A percentile compares a stretch with the other conserved stretches of the same genome.
phyloP scores from a whole-genome alignment of 2,888 invertebrate species.

The Sinodicranocentrus sp. region DNA sequence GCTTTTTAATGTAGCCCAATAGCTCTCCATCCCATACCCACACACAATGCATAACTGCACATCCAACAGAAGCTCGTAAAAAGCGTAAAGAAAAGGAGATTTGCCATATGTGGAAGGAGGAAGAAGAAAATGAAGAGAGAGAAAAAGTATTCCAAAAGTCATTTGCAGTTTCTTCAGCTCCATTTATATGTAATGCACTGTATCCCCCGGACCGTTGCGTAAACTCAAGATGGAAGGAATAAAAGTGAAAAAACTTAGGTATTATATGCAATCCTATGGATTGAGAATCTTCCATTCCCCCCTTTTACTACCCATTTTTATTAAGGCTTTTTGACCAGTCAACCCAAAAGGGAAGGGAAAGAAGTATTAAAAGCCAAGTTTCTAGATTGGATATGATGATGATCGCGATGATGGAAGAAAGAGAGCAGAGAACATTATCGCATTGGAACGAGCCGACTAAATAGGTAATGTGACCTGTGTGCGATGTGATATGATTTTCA shows the following conservation, averaged over 20 bases:
- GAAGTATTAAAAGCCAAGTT: constrained; percentile 3
- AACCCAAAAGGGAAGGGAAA: neutral
- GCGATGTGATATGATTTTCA: constrained; percentile 19
- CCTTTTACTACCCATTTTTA: constrained; percentile 14
- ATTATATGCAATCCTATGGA: neutral
- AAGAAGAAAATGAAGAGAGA: neutral
- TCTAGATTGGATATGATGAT: neutral
- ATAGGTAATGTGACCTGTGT: constrained; percentile 13
- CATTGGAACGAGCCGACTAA: neutral
- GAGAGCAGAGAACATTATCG: neutral
- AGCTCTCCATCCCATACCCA: too few species aligned
- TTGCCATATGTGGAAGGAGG: neutral
- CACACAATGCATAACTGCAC: neutral
- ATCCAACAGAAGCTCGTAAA: constrained; percentile 6
- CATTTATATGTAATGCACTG: constrained; percentile 32
- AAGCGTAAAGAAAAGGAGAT: neutral
- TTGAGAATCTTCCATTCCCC: constrained; percentile 11
- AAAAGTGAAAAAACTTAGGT: neutral
- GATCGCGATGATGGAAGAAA: constrained; percentile 5
- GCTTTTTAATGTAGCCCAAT: constrained; percentile 2
- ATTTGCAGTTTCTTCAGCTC: constrained; percentile 31
- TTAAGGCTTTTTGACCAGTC: constrained; percentile 1
- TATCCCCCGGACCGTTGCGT: neutral
- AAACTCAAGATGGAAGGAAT: neutral
- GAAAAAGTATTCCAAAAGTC: constrained; percentile 16